Conservation (phyloP, 2,113 vertebrate species). For the Steatornis caripensis region DNA sequence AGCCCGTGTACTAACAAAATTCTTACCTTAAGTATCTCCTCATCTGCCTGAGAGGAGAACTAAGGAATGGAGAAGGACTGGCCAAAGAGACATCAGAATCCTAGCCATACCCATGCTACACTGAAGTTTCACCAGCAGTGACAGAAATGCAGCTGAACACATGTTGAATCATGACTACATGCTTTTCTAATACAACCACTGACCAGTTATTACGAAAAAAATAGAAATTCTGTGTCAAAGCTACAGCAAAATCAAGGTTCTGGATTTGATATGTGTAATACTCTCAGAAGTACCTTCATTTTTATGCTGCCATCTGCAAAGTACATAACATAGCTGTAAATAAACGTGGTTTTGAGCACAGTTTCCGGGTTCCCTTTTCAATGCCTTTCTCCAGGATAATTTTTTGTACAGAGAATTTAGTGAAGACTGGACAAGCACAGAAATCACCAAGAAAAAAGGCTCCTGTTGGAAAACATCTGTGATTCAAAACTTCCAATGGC, state of each 20-base stretch:
- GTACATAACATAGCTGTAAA: rapidly evolving
- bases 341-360: background rate
- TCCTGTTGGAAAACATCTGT: background rate
- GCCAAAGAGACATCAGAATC: background rate
- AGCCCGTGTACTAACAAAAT: background rate
- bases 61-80: background rate
- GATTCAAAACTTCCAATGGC: background rate
- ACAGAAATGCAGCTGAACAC: background rate
- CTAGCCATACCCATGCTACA: background rate
- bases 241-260: background rate
- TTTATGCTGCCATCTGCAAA: background rate
- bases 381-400: background rate
- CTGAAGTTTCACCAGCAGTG: background rate
- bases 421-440: background rate
- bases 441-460: background rate
- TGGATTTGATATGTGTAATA: background rate
- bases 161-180: rapidly evolving
- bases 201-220: background rate
- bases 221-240: background rate
- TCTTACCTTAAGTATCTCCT: background rate
- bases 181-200: background rate
- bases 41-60: background rate
- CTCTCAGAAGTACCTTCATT: background rate
- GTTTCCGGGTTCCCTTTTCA: background rate
- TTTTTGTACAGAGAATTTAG: background rate